A percentile compares a stretch with the other conserved stretches of the same genome.
Conservation (phyloP, 2,797 vertebrate genomes). For the Myotis myotis region DNA sequence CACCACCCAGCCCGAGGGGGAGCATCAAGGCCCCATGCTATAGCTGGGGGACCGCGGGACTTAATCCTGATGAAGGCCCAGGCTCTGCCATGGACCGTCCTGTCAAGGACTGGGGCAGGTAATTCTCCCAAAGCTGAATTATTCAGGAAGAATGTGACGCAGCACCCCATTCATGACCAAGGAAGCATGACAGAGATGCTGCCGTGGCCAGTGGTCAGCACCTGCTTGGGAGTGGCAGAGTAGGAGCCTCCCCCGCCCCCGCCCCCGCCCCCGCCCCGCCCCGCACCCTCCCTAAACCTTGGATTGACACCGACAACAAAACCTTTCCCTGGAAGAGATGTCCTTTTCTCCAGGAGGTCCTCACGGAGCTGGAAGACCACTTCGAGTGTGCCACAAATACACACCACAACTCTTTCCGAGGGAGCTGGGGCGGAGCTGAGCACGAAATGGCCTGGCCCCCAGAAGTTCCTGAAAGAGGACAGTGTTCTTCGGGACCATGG, state of each 20-base stretch:
- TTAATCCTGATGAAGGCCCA: rapidly evolving
- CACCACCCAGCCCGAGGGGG: rapidly evolving
- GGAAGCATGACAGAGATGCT: rapidly evolving
- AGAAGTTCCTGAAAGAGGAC: not conserved
- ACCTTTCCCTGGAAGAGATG: not conserved
- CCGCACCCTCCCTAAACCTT: not conserved
- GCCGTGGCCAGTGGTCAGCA: rapidly evolving
- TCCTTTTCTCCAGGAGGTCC: not conserved
- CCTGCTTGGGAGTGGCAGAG: not conserved
- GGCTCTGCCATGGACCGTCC: not conserved
- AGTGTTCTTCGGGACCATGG: not conserved
- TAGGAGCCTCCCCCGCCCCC: no score
- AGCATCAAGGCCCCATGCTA: rapidly evolving
- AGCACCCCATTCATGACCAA: rapidly evolving
- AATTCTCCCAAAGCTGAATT: not conserved
- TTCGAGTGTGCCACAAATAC: rapidly evolving
- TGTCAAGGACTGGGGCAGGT: rapidly evolving
- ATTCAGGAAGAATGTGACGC: not conserved
- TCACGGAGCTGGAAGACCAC: rapidly evolving
- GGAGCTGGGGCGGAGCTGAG: rapidly evolving
- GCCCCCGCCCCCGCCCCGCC: no score
- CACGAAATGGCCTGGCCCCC: rapidly evolving
- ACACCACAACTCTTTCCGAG: not conserved
- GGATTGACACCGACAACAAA: not conserved
- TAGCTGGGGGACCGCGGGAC: rapidly evolving